A percentile compares a stretch with the other conserved stretches of the same genome.
Conservation (phyloP, 2,797 vertebrate genomes). For the Tokudaia tokunoshimensis region DNA sequence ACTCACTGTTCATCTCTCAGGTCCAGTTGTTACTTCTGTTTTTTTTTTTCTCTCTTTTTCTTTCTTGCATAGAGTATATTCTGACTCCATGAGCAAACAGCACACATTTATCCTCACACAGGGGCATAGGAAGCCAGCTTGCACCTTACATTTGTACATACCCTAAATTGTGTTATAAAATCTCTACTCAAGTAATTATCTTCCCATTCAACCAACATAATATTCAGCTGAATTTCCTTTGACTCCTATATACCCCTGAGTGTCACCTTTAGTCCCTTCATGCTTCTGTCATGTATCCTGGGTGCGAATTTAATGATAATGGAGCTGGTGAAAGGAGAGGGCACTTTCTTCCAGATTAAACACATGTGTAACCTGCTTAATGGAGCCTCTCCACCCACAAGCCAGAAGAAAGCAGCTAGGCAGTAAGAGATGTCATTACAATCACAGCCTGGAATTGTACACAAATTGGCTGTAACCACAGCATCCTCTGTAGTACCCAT, state of each 20-base stretch:
- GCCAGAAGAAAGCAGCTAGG: neutral
- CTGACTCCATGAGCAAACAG: neutral
- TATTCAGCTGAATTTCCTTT: neutral
- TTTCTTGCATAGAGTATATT: neutral
- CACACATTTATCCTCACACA: neutral
- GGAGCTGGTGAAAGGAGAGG: neutral
- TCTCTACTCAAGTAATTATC: fast-evolving
- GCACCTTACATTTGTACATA: neutral
- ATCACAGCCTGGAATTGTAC: neutral
- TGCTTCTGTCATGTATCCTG: neutral
- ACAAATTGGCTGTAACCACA: neutral
- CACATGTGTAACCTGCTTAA: neutral
- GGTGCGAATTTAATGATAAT: neutral
- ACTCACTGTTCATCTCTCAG: neutral
- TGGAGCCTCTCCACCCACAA: neutral
- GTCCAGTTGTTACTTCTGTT: neutral
- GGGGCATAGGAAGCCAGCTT: neutral
- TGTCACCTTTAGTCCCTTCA: no score
- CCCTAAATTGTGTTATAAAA: neutral
- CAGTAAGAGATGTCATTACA: neutral
- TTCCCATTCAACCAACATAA: neutral
- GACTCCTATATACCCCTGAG: neutral
- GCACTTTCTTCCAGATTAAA: neutral
- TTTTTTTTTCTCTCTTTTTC: neutral
- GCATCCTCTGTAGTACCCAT: neutral